phyloP scores from a whole-genome alignment of 2,797 vertebrate species.

The Takifugu ocellatus region DNA sequence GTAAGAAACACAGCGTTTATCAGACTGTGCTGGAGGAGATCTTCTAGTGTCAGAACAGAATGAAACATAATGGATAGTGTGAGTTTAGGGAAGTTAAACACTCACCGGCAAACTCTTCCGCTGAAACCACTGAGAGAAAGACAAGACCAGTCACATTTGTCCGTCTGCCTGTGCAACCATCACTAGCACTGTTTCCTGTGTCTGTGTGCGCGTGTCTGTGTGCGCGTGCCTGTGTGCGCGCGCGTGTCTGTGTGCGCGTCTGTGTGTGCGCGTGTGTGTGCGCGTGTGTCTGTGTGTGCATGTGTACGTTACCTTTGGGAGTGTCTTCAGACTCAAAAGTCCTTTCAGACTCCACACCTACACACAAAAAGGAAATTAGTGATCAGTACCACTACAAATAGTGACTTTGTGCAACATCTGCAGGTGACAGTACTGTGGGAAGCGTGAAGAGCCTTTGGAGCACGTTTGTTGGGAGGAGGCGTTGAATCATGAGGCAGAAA shows the following conservation, averaged over 20 bases:
- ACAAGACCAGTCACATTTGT: not conserved
- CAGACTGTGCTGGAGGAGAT: not conserved
- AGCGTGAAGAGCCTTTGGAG: conserved; percentile 3
- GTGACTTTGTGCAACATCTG: not conserved
- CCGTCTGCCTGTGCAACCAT: not conserved
- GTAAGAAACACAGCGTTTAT: conserved; percentile 16
- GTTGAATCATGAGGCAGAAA: conserved; percentile 34
- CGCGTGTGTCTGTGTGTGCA: conserved; percentile 1
- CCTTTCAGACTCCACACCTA: not conserved
- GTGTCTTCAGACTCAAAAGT: no score
- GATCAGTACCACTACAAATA: not conserved
- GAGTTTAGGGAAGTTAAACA: no score
- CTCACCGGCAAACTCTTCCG: conserved; percentile 35
- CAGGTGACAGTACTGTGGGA: not conserved
- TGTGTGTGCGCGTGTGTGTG: not conserved
- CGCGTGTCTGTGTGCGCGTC: no score
- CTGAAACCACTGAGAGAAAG: conserved; percentile 22
- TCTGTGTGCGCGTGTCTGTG: no score
- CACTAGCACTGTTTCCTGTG: no score
- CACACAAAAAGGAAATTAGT: not conserved
- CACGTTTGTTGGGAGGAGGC: conserved; percentile 11
- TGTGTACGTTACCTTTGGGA: not conserved
- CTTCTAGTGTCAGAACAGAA: no score
- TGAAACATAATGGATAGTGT: no score
- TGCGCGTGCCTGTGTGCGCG: no score